phyloP scores from a whole-genome alignment of 2,888 invertebrate genomes.

The Tenthredo amoena region DNA sequence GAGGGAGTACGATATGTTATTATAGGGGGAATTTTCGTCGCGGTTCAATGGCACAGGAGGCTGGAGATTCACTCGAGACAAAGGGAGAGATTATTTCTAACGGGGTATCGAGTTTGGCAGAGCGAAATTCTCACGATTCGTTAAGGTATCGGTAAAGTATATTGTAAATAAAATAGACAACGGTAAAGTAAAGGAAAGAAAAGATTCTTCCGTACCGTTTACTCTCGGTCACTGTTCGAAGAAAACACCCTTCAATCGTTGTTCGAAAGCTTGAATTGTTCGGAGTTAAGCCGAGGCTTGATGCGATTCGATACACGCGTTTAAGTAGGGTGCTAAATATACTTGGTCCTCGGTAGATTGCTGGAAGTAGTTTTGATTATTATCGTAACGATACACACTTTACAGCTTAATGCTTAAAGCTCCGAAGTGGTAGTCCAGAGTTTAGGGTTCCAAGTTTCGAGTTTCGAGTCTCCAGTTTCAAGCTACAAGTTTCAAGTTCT shows the following conservation, averaged over 20 bases:
- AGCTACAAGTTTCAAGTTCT: not conserved
- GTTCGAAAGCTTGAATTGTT: not conserved
- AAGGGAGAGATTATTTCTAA: not conserved
- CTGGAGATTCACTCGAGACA: slow-evolving; percentile 1
- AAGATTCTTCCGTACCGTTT: not conserved
- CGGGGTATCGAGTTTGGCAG: not conserved
- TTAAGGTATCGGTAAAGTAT: not conserved
- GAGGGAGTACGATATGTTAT: not conserved
- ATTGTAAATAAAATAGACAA: not conserved
- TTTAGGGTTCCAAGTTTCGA: slow-evolving; percentile 21
- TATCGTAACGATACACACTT: slow-evolving; percentile 45
- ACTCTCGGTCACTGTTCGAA: too few species aligned
- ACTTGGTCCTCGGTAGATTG: not conserved
- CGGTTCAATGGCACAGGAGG: not conserved
- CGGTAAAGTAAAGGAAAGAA: not conserved
- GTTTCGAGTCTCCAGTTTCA: not conserved
- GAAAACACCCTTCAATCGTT: not conserved
- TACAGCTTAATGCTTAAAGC: slow-evolving; percentile 23
- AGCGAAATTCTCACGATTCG: not conserved
- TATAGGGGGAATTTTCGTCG: not conserved
- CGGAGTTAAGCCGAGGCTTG: not conserved
- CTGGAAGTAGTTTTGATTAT: slow-evolving; percentile 41
- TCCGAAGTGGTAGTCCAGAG: not conserved
- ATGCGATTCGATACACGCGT: not conserved
- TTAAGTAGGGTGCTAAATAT: not conserved